phyloP scores from a whole-genome alignment of 2,797 vertebrate genomes.

The Kryptolebias ocellatus region DNA sequence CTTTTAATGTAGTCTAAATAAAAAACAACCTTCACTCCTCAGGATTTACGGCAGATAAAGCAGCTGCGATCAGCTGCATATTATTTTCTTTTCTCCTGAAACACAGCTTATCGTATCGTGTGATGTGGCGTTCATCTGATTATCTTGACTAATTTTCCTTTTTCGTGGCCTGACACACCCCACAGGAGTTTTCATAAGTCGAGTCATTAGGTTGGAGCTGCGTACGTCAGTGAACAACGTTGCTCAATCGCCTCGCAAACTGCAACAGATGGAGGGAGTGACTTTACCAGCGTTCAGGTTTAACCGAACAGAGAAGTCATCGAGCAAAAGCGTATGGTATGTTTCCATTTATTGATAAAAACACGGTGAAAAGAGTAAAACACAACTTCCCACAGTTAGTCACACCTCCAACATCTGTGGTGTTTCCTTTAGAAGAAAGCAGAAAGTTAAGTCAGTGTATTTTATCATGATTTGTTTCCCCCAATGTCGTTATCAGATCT shows the following conservation, averaged over 20 bases:
- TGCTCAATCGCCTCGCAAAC: conserved; percentile 69
- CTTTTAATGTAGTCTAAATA: too few species aligned
- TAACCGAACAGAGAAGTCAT: conserved; percentile 2
- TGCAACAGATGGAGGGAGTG: conserved; percentile 60
- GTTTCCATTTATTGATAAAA: conserved; percentile 40
- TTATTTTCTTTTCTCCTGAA: not conserved
- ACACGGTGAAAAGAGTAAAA: not conserved
- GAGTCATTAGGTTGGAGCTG: conserved; percentile 62
- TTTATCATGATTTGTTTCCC: not conserved
- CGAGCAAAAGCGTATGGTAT: not conserved
- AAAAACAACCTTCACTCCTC: too few species aligned
- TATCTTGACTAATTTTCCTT: conserved; percentile 10
- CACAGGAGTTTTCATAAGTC: conserved; percentile 49
- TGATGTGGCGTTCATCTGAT: conserved; percentile 13
- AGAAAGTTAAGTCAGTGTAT: not conserved
- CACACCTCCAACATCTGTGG: conserved; percentile 5
- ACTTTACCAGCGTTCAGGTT: conserved; percentile 42
- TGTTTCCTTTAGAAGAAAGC: conserved; percentile 19
- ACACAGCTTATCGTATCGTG: not conserved
- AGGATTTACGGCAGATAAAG: too few species aligned
- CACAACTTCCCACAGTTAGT: conserved; percentile 26
- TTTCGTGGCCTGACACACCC: conserved; percentile 33
- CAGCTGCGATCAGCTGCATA: not conserved
- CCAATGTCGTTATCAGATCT: not conserved
- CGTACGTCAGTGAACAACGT: conserved; percentile 69